These are phyloP conservation scores for Gila orcuttii DNA, from an alignment of 2,113 vertebrate genomes.

Conservation along the genomic window DNA sequence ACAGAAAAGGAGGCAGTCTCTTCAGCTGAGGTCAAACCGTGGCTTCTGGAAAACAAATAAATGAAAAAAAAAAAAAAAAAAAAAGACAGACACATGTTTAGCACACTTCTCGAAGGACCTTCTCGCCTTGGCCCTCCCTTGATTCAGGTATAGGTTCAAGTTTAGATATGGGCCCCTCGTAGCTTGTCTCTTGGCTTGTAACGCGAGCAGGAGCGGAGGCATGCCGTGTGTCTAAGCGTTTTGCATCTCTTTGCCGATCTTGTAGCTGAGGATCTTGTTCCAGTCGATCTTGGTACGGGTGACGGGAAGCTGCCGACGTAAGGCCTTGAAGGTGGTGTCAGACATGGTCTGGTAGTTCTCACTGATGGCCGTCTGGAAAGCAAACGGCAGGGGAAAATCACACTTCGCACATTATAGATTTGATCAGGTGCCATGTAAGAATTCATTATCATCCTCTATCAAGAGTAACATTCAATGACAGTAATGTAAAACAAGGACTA, in stretches of 20 bases:
- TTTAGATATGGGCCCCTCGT: conserved; percentile 21
- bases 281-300: conserved; percentile 98
- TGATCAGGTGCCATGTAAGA: not conserved
- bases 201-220: conserved; percentile 47
- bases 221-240: conserved; percentile 77
- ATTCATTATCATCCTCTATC: too few species aligned
- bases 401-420: not conserved
- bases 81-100: conserved; percentile 34
- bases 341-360: conserved; percentile 98
- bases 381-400: not conserved
- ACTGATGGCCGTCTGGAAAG: conserved; percentile 87
- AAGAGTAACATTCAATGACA: not conserved
- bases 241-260: conserved; percentile 98
- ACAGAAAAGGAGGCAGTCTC: conserved; percentile 57
- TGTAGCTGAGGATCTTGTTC: conserved; percentile 99
- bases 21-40: conserved; percentile 58
- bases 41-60: conserved; percentile 48
- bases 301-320: conserved; percentile 93
- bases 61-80: not conserved
- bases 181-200: conserved; percentile 50
- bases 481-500: not conserved
- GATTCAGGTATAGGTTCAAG: not conserved
- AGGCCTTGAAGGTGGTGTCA: conserved; percentile 96
- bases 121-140: conserved; percentile 22
- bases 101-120: conserved; percentile 45